Percentiles rank a stretch among this genome's conserved stretches.
These are phyloP conservation scores for Epinephelus cyanopodus DNA, from an alignment of 2,113 vertebrate species.

Conservation along the genomic window DNA sequence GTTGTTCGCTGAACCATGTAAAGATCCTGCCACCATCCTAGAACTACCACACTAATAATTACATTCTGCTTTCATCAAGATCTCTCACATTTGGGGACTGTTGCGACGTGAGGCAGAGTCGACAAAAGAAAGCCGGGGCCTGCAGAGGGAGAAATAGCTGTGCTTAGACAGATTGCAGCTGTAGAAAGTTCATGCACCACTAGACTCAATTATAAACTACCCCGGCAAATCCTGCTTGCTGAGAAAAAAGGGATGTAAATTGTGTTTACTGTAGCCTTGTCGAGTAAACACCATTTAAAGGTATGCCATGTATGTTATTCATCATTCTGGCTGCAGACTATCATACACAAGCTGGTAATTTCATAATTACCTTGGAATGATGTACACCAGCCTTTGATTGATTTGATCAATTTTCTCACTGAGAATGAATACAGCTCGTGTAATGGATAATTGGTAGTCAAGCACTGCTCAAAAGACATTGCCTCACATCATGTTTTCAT, in stretches of 20 bases:
- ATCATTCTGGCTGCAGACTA: slow-evolving; percentile 57
- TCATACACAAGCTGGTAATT: slow-evolving; percentile 49
- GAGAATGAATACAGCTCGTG: slow-evolving; percentile 11
- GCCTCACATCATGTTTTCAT: slow-evolving; percentile 35
- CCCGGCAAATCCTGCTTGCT: slow-evolving; percentile 70
- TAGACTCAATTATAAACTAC: slow-evolving; percentile 83
- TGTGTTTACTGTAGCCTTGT: slow-evolving; percentile 73
- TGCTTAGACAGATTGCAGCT: slow-evolving; percentile 77
- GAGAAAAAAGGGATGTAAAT: slow-evolving; percentile 74
- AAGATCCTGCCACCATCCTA: slow-evolving; percentile 73
- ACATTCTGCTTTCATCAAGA: slow-evolving; percentile 80
- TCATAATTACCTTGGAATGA: slow-evolving; percentile 61
- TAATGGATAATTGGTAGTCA: slow-evolving; percentile 36
- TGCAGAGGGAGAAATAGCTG: slow-evolving; percentile 72
- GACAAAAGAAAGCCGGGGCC: slow-evolving; percentile 71
- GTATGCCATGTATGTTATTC: slow-evolving; percentile 68
- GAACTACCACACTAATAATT: slow-evolving; percentile 80
- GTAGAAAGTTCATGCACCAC: slow-evolving; percentile 78
- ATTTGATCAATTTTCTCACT: slow-evolving; percentile 45
- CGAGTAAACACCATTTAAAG: slow-evolving; percentile 73
- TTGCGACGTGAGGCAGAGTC: slow-evolving; percentile 52
- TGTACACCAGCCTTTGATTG: slow-evolving; percentile 57
- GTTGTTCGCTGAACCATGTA: slow-evolving; percentile 76
- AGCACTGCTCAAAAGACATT: slow-evolving; percentile 8
- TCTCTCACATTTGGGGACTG: slow-evolving; percentile 74